Percentiles rank a stretch among this genome's conserved stretches.
Conservation (phyloP, 2,113 vertebrate species). For the Aldabrachelys gigantea region DNA sequence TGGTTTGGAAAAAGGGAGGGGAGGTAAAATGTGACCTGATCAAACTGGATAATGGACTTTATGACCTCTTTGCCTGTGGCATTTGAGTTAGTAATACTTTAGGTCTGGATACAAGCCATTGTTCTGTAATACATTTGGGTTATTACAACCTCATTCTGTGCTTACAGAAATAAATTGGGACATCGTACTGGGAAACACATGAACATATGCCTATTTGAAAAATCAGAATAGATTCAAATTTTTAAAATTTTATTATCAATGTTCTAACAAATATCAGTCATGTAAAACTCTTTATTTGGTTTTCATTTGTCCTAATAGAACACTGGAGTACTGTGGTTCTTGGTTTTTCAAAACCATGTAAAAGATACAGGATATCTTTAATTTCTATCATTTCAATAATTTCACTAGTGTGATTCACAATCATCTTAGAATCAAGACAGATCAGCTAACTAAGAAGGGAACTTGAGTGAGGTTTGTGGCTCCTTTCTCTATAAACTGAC, state of each 20-base stretch:
- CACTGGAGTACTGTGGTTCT: neutral
- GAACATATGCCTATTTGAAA: neutral
- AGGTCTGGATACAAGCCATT: neutral
- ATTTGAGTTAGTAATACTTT: rapidly evolving
- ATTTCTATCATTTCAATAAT: neutral
- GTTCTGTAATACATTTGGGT: neutral
- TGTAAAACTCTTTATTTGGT: neutral
- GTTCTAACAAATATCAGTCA: neutral
- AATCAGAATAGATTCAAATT: neutral
- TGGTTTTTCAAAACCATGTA: neutral
- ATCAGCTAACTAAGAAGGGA: neutral
- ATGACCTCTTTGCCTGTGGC: neutral
- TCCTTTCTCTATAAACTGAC: neutral
- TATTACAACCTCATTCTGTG: neutral
- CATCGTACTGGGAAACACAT: neutral
- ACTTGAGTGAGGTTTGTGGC: neutral
- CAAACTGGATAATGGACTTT: neutral
- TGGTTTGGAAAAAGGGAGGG: neutral
- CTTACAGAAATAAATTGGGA: neutral
- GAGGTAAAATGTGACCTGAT: neutral
- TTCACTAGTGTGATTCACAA: neutral
- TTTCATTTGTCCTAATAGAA: neutral
- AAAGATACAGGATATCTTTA: neutral
- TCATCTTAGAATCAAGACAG: neutral
- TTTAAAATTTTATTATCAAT: neutral